These are phyloP conservation scores for Melieria omissa DNA, from an alignment of 2,888 invertebrate genomes.

Conservation along the genomic window DNA sequence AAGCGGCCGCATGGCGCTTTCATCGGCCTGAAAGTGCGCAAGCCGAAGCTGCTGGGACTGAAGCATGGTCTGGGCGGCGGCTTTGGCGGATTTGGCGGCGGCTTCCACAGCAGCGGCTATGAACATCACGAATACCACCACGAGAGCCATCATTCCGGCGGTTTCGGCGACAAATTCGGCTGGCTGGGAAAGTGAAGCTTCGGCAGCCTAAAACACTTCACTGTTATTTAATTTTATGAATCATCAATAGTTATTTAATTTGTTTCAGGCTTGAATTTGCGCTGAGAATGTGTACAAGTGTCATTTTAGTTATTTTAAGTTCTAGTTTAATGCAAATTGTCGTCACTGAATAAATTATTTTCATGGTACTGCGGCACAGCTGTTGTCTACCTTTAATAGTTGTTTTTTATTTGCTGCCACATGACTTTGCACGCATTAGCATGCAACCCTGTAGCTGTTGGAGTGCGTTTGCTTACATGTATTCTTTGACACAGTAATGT, in stretches of 20 bases:
- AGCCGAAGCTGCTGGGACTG: constrained; percentile 55
- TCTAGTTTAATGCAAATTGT: no score
- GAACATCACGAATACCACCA: constrained; percentile 53
- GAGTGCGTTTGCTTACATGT: neutral
- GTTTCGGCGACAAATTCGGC: constrained; percentile 43
- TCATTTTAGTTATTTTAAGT: no score
- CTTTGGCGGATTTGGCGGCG: constrained; percentile 39
- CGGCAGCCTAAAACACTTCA: no score
- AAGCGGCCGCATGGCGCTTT: constrained; percentile 57
- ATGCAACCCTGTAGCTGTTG: no score
- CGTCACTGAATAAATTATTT: constrained; percentile 39
- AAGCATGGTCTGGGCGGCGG: constrained; percentile 51
- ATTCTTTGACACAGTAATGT: fast-evolving
- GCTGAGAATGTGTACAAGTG: no score
- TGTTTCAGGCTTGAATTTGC: no score
- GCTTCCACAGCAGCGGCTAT: constrained; percentile 45
- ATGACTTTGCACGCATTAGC: no score
- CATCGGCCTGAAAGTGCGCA: constrained; percentile 52
- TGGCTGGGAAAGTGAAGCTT: neutral
- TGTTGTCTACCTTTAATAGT: neutral
- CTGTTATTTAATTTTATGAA: no score
- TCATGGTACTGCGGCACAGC: neutral
- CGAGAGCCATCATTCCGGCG: constrained; percentile 47
- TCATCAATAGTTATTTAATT: no score
- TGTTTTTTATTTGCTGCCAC: neutral